phyloP scores from a whole-genome alignment of 2,113 vertebrate species.

The Cololabis saira region DNA sequence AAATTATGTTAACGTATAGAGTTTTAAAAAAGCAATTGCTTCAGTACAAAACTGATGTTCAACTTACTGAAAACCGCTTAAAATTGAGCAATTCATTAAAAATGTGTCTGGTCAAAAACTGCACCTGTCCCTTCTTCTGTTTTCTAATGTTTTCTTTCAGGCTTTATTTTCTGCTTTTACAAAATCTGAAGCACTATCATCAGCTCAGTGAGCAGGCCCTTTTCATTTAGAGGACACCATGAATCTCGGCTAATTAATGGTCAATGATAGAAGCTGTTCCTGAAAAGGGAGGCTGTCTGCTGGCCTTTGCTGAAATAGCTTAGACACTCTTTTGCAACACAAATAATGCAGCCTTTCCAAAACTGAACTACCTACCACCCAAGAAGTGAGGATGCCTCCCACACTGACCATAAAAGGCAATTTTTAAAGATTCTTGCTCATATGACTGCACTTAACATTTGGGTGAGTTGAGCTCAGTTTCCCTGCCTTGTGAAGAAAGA shows the following conservation, averaged over 20 bases:
- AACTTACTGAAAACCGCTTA: not conserved
- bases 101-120: constrained; percentile 1
- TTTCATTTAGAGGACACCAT: constrained; percentile 17
- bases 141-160: not conserved
- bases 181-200: constrained; percentile 11
- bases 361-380: constrained; percentile 43
- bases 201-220: constrained; percentile 3
- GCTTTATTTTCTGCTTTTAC: constrained; percentile 3
- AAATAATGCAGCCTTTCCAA: constrained; percentile 34
- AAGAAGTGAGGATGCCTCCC: constrained; percentile 43
- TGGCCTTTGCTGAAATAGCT: constrained; percentile 53
- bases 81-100: constrained; percentile 9
- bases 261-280: constrained; percentile 23
- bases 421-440: constrained; percentile 47
- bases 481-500: constrained; percentile 28
- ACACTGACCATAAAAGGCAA: constrained; percentile 72
- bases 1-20: constrained; percentile 1
- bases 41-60: constrained; percentile 7
- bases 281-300: constrained; percentile 15
- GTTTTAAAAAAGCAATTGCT: constrained; percentile 27
- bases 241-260: constrained; percentile 16
- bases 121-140: not conserved
- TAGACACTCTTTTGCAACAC: constrained; percentile 19
- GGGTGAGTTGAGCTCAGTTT: constrained; percentile 41
- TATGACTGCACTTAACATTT: constrained; percentile 52